Conservation (phyloP, 2,113 vertebrate species). For the Regulus satrapa region DNA sequence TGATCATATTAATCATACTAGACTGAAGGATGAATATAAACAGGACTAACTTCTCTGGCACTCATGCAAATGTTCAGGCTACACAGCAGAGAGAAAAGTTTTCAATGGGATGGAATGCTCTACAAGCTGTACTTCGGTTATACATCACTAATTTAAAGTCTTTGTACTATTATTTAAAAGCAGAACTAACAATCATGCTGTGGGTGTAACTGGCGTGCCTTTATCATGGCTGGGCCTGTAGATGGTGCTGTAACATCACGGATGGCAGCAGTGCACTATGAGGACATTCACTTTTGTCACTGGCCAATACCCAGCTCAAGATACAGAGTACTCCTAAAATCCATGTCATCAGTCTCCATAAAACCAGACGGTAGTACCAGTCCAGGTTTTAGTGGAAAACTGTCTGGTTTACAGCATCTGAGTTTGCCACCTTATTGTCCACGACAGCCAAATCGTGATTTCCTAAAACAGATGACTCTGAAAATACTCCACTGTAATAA, state of each 20-base stretch:
- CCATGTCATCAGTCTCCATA: not conserved
- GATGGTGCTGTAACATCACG: not conserved
- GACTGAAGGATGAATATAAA: not conserved
- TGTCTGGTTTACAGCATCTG: not conserved
- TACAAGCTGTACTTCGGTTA: not conserved
- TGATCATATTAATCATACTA: not conserved
- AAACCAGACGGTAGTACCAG: not conserved
- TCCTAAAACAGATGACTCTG: not conserved
- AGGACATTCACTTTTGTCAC: not conserved
- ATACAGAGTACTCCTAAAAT: not conserved
- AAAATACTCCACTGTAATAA: not conserved
- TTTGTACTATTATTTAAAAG: not conserved
- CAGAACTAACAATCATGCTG: not conserved
- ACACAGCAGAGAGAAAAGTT: not conserved
- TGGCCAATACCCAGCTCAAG: not conserved
- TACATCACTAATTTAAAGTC: not conserved
- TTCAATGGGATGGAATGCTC: not conserved
- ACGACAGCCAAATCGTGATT: not conserved
- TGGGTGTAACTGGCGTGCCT: too few relatives aligned
- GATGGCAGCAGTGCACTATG: rapidly evolving
- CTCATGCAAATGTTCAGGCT: not conserved
- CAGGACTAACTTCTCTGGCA: not conserved
- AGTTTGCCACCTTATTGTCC: not conserved
- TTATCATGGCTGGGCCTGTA: not conserved
- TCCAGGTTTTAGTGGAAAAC: not conserved